phyloP scores from a whole-genome alignment of 1,140 invertebrate species.

The Drosophila arizonae region DNA sequence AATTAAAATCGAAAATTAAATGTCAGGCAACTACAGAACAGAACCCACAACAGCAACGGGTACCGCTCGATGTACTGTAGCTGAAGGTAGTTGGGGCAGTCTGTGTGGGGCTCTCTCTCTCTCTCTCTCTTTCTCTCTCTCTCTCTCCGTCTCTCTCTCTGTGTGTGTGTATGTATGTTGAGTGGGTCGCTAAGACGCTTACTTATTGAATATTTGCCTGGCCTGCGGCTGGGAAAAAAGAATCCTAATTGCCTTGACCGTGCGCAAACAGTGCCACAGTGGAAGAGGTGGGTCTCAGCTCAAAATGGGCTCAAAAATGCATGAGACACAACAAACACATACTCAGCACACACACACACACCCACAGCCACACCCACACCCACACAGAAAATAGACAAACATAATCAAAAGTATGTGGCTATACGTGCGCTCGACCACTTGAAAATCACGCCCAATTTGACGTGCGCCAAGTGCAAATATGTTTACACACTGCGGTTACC shows the following conservation, averaged over 20 bases:
- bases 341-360: constrained; percentile 5
- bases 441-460: constrained; percentile 81
- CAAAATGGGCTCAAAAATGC: constrained; percentile 63
- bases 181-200: constrained; percentile 66
- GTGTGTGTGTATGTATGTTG: constrained; percentile 2
- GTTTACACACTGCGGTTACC: constrained; percentile 36
- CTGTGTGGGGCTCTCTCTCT: neutral
- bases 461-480: constrained; percentile 72
- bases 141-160: neutral
- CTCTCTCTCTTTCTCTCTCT: neutral
- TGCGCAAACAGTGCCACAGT: constrained; percentile 56
- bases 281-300: neutral
- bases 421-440: constrained; percentile 49
- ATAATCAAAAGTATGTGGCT: constrained; percentile 71
- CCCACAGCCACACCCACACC: constrained; percentile 21
- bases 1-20: constrained; percentile 82
- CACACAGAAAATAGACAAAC: constrained; percentile 76
- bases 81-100: constrained; percentile 9
- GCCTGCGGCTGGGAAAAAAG: constrained; percentile 63
- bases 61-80: neutral
- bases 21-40: constrained; percentile 63
- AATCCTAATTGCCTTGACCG: constrained; percentile 79
- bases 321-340: constrained; percentile 46
- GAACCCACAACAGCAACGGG: constrained; percentile 13
- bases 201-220: constrained; percentile 74